Evolutionary conservation across 2,888 invertebrate genomes (phyloP).

Genomic region (Pedicia rivosa): DNA sequence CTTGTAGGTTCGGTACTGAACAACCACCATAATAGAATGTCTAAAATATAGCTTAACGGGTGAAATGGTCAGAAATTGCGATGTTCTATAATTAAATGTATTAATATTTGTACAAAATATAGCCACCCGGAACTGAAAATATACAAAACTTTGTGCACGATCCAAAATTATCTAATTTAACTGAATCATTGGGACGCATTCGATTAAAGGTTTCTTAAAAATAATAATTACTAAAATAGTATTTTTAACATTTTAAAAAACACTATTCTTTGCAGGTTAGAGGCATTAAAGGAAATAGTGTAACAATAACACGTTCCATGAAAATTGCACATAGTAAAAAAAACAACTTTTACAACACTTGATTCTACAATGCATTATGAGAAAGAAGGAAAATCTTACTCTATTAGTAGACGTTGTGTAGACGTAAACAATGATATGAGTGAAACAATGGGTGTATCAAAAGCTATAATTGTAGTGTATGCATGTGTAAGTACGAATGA

Average conservation of each 20-base stretch:
- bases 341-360: too few relatives aligned
- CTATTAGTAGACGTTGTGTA: slow-evolving; percentile 49
- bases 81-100: too few relatives aligned
- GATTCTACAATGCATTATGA: slow-evolving; percentile 35
- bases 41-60: slow-evolving; percentile 85
- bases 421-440: slow-evolving; percentile 61
- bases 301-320: too few relatives aligned
- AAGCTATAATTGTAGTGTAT: too few relatives aligned
- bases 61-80: too few relatives aligned
- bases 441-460: slow-evolving; percentile 64
- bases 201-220: slow-evolving; percentile 42
- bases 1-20: too few relatives aligned
- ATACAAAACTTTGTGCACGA: slow-evolving; percentile 82
- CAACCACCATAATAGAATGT: slow-evolving; percentile 89
- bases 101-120: too few relatives aligned
- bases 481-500: too few relatives aligned
- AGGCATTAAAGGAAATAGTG: too few relatives aligned
- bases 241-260: too few relatives aligned
- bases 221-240: slow-evolving; percentile 41
- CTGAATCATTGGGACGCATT: slow-evolving; percentile 29
- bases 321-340: too few relatives aligned
- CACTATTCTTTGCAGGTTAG: too few relatives aligned
- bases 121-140: slow-evolving; percentile 64
- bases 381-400: slow-evolving; percentile 35
- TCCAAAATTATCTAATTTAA: slow-evolving; percentile 43